A percentile compares a stretch with the other conserved stretches of the same genome.
Evolutionary conservation across 2,797 vertebrate species (phyloP).

Genomic region (Manis crassicaudata): DNA sequence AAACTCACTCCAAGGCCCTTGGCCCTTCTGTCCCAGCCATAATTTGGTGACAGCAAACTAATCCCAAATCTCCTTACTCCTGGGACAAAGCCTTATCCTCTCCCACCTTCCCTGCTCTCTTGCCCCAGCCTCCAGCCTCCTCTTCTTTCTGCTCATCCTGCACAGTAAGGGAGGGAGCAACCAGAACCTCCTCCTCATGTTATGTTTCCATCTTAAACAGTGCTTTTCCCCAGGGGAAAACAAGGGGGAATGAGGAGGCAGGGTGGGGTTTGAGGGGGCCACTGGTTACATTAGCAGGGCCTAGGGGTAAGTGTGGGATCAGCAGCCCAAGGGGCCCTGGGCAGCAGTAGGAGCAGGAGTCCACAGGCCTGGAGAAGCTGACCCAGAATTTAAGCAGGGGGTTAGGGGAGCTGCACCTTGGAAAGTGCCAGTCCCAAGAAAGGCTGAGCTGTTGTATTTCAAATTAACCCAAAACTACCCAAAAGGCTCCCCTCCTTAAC

Average conservation of each 20-base stretch:
- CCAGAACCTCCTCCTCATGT: neutral
- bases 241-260: neutral
- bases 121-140: neutral
- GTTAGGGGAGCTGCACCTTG: neutral
- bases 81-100: neutral
- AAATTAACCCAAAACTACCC: neutral
- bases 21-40: neutral
- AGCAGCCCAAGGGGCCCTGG: neutral
- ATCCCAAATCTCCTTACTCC: neutral
- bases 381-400: neutral
- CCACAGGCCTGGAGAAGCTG: neutral
- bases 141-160: conserved; percentile 3
- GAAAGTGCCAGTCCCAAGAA: neutral
- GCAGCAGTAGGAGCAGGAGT: neutral
- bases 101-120: neutral
- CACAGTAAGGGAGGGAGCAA: neutral
- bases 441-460: neutral
- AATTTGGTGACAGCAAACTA: neutral
- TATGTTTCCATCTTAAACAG: neutral
- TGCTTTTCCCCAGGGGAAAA: neutral
- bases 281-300: neutral
- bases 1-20: neutral
- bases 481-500: neutral
- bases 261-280: neutral
- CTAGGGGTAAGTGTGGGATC: neutral